phyloP scores from a whole-genome alignment of 2,888 invertebrate species.

The Leucoma salicis region DNA sequence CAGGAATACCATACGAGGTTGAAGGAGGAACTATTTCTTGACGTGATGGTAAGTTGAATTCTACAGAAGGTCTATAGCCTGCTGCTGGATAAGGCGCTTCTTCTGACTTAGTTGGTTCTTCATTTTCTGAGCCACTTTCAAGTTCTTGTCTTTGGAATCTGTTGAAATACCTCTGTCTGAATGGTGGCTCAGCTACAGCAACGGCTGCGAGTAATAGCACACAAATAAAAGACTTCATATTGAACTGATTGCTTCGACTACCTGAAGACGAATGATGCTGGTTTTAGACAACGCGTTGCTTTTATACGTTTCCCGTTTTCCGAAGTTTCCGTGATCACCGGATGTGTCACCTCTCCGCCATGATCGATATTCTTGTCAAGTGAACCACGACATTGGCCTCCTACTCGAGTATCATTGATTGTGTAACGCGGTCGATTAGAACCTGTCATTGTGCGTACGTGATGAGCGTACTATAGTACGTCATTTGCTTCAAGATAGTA shows the following conservation, averaged over 20 bases:
- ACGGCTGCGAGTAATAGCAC: slow-evolving; percentile 56
- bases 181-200: slow-evolving; percentile 64
- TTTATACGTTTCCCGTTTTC: slow-evolving; percentile 54
- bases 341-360: slow-evolving; percentile 63
- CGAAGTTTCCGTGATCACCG: slow-evolving; percentile 63
- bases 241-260: slow-evolving; percentile 46
- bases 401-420: slow-evolving; percentile 64
- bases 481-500: slow-evolving; percentile 56
- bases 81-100: slow-evolving; percentile 66
- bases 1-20: slow-evolving; percentile 65
- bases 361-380: slow-evolving; percentile 70
- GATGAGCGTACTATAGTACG: slow-evolving; percentile 42
- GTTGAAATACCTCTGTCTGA: slow-evolving; percentile 47
- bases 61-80: slow-evolving; percentile 59
- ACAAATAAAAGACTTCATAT: slow-evolving; percentile 62
- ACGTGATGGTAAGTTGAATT: slow-evolving; percentile 63
- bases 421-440: slow-evolving; percentile 73
- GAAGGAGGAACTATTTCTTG: slow-evolving; percentile 58
- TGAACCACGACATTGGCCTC: slow-evolving; percentile 73
- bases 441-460: slow-evolving; percentile 72
- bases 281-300: slow-evolving; percentile 37
- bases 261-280: slow-evolving; percentile 69
- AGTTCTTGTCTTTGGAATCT: slow-evolving; percentile 57
- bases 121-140: slow-evolving; percentile 30
- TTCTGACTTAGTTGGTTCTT: slow-evolving; percentile 36